Percentiles rank a stretch among this genome's conserved stretches.
Conservation (phyloP, 1,140 invertebrate species). For the Antheraea pernyi region DNA sequence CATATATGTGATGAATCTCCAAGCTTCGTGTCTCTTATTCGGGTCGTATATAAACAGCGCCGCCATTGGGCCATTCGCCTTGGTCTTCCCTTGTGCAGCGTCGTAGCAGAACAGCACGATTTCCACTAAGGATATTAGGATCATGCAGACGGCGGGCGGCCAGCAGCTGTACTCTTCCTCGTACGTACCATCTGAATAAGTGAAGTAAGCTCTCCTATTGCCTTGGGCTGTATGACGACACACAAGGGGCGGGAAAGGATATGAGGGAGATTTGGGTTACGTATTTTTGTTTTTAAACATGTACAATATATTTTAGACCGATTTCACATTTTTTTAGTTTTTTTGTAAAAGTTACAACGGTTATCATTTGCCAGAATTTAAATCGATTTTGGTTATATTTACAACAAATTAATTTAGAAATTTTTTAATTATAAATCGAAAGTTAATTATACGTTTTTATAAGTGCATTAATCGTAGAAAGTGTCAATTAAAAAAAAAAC, state of each 20-base stretch:
- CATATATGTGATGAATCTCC: slow-evolving; percentile 97
- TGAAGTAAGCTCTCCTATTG: slow-evolving; percentile 61
- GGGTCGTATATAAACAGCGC: slow-evolving; percentile 95
- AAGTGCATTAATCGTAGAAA: not conserved
- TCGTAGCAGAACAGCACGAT: slow-evolving; percentile 86
- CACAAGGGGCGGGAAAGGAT: slow-evolving; percentile 41
- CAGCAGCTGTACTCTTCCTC: slow-evolving; percentile 92
- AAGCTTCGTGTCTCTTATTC: slow-evolving; percentile 90
- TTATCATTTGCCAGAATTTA: too few species aligned
- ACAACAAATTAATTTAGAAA: not conserved
- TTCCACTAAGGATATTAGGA: slow-evolving; percentile 86
- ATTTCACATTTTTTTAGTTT: not conserved
- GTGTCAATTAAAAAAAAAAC: not conserved
- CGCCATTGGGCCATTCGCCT: slow-evolving; percentile 86
- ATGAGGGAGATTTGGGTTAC: not conserved
- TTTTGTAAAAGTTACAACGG: not conserved
- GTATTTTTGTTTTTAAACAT: not conserved
- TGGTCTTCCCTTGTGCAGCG: slow-evolving; percentile 73
- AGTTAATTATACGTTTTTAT: too few species aligned
- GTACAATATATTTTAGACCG: too few species aligned
- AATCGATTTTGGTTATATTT: too few species aligned
- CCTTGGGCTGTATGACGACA: slow-evolving; percentile 51
- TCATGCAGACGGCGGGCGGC: slow-evolving; percentile 93
- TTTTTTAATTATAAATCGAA: slow-evolving; percentile 1
- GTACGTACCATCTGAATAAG: slow-evolving; percentile 87